Evolutionary conservation across 23 tunicate species (phyloP).

Genomic region (Diplosoma virens): DNA sequence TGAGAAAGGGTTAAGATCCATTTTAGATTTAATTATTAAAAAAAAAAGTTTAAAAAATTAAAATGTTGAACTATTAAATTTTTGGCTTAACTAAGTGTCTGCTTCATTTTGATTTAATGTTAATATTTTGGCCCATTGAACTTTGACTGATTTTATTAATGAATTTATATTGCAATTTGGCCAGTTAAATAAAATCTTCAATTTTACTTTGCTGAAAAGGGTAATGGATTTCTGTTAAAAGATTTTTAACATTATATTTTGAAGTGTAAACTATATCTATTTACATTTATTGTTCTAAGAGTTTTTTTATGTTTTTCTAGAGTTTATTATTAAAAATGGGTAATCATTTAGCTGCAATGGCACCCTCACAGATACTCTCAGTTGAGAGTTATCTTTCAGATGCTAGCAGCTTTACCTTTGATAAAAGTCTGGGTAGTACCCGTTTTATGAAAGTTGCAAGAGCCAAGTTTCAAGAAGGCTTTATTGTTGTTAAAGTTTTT

Average conservation of each 20-base stretch:
- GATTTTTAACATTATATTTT: background rate
- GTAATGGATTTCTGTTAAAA: background rate
- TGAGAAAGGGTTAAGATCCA: no score
- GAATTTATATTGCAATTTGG: no score
- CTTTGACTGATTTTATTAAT: no score
- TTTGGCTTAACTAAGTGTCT: no score
- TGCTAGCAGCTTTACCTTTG: slow-evolving; percentile 52
- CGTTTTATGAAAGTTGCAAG: slow-evolving; percentile 97
- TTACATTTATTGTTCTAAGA: background rate
- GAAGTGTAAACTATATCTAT: background rate
- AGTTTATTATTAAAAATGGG: slow-evolving; percentile 73
- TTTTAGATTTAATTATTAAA: no score
- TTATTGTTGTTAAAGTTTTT: slow-evolving; percentile 86
- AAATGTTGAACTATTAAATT: no score
- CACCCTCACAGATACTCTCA: slow-evolving; percentile 84
- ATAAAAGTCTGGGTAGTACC: slow-evolving; percentile 85
- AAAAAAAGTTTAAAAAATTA: no score
- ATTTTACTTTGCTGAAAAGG: no score
- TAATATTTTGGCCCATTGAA: no score
- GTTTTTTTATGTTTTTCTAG: background rate
- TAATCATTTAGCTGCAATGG: slow-evolving; percentile 77
- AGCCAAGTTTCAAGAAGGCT: slow-evolving; percentile 72
- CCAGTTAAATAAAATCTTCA: no score
- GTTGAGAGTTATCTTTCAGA: slow-evolving; percentile 87
- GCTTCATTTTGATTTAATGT: no score